Percentiles rank a stretch among this genome's conserved stretches.
Evolutionary conservation across 2,888 invertebrate genomes (phyloP).

Genomic region (Ochlodes sylvanus): DNA sequence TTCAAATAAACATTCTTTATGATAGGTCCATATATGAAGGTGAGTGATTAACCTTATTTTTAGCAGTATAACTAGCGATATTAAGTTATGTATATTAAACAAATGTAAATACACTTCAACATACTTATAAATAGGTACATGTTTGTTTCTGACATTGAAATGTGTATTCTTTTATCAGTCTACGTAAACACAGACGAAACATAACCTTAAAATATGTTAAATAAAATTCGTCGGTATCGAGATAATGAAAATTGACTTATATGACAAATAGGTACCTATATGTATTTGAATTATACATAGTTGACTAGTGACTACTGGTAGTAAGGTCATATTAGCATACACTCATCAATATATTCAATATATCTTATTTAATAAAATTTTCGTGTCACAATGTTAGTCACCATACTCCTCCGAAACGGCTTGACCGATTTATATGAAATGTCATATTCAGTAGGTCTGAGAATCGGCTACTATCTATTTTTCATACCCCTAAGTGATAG

Average conservation of each 20-base stretch:
- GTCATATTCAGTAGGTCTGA: no score
- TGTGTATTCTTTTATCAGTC: neutral
- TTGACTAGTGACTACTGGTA: neutral
- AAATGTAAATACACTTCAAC: no score
- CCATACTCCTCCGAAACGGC: no score
- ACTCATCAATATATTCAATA: neutral
- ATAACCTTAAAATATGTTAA: conserved; percentile 9
- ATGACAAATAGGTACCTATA: neutral
- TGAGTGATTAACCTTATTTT: conserved; percentile 59
- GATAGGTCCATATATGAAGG: conserved; percentile 85
- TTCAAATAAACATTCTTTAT: conserved; percentile 75
- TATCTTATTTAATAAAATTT: no score
- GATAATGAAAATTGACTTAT: neutral
- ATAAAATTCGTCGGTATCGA: neutral
- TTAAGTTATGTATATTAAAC: no score
- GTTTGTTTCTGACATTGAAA: conserved; percentile 3
- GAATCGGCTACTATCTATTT: no score
- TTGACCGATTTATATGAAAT: neutral
- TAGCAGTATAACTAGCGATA: neutral
- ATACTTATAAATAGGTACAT: neutral
- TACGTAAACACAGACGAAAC: neutral
- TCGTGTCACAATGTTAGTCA: no score
- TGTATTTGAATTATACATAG: neutral
- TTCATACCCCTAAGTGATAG: no score
- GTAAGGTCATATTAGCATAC: neutral